A percentile compares a stretch with the other conserved stretches of the same genome.
These are phyloP conservation scores for Teleogryllus occipitalis DNA, from an alignment of 1,140 invertebrate species.

Conservation along the genomic window DNA sequence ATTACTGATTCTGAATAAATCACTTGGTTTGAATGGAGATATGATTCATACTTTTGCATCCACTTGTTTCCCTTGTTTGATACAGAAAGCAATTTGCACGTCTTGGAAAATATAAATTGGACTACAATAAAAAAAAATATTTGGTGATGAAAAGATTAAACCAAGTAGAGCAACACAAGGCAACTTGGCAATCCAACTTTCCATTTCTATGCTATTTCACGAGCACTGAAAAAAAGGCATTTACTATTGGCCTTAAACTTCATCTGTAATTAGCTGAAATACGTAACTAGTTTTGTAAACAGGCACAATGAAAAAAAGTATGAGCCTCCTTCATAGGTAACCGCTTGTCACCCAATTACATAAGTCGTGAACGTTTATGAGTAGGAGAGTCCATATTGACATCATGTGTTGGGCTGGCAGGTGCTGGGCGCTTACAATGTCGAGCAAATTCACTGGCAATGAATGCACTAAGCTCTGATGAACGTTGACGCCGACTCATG, in stretches of 20 bases:
- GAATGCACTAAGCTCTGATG: conserved; percentile 62
- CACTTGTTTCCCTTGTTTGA: neutral
- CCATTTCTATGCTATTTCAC: neutral
- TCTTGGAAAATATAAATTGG: too few species aligned
- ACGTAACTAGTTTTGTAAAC: neutral
- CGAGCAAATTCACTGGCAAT: conserved; percentile 68
- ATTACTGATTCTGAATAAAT: neutral
- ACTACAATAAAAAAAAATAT: neutral
- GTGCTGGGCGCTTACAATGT: conserved; percentile 60
- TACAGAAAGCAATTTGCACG: too few species aligned
- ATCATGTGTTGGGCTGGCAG: conserved; percentile 41
- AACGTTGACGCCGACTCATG: conserved; percentile 27
- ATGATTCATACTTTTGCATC: neutral
- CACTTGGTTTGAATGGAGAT: neutral
- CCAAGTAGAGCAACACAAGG: neutral
- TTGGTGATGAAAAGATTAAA: neutral
- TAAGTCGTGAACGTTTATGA: conserved; percentile 46
- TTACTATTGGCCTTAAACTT: neutral
- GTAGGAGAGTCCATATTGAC: conserved; percentile 60
- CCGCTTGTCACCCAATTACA: neutral
- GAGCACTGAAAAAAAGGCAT: neutral
- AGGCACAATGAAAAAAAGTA: neutral
- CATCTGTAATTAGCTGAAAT: conserved; percentile 1
- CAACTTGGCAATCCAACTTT: neutral
- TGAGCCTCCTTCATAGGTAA: neutral